Percentiles rank a stretch among this genome's conserved stretches.
Evolutionary conservation across 2,797 vertebrate species (phyloP).

Genomic region (Labroides dimidiatus): DNA sequence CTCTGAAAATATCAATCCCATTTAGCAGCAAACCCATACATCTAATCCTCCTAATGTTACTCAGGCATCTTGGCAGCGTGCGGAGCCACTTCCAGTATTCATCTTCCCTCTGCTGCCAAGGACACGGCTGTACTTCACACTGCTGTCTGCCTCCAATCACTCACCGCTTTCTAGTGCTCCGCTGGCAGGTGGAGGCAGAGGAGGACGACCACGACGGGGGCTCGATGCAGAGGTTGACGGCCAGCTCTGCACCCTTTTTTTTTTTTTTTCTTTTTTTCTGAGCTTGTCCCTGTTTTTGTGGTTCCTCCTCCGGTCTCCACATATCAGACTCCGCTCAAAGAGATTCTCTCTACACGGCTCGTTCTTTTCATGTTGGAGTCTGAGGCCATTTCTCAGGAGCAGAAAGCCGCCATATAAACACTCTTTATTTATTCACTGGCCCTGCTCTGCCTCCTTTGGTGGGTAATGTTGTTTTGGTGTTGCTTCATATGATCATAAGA

Average conservation of each 20-base stretch:
- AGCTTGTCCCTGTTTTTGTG: not conserved
- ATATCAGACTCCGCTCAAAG: not conserved
- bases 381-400: not conserved
- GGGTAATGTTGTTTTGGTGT: not conserved
- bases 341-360: not conserved
- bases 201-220: not conserved
- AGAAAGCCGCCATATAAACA: not conserved
- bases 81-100: constrained; percentile 50
- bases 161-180: constrained; percentile 24
- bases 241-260: not conserved
- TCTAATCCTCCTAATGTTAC: constrained; percentile 56
- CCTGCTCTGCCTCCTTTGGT: not conserved
- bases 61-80: constrained; percentile 41
- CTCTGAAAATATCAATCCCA: constrained; percentile 45
- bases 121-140: constrained; percentile 43
- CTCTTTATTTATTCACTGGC: not conserved
- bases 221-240: constrained; percentile 18
- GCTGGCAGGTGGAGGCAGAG: constrained; percentile 14
- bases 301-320: not conserved
- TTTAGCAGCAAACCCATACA: constrained; percentile 40
- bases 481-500: constrained; percentile 23
- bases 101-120: constrained; percentile 54
- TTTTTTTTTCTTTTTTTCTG: not conserved
- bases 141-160: constrained; percentile 48
- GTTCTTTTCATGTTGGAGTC: constrained; percentile 10